Evolutionary conservation across 2,888 invertebrate species (phyloP).

Genomic region (Helicoverpa assulta): DNA sequence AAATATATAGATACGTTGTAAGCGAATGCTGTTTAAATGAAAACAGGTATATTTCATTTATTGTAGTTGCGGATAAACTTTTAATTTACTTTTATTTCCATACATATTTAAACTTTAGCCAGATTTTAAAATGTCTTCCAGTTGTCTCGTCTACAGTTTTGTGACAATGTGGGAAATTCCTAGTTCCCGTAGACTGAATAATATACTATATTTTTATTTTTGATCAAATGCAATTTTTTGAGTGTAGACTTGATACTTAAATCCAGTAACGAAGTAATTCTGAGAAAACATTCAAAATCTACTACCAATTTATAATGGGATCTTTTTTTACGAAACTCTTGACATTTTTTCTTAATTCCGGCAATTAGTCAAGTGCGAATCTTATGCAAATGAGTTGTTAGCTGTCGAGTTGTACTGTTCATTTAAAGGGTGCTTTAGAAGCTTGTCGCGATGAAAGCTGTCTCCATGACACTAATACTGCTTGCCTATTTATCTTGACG

Average conservation of each 20-base stretch:
- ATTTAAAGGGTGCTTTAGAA: constrained; percentile 67
- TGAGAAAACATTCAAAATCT: neutral
- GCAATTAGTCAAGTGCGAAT: constrained; percentile 78
- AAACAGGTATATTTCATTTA: too few relatives aligned
- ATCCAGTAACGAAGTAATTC: constrained; percentile 1
- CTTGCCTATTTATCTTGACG: constrained; percentile 14
- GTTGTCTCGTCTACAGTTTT: too few relatives aligned
- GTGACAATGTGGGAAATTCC: too few relatives aligned
- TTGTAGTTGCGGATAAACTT: too few relatives aligned
- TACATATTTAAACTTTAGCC: too few relatives aligned
- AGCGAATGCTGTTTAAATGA: neutral
- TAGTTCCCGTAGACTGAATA: too few relatives aligned
- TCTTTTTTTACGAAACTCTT: constrained; percentile 32
- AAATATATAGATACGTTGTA: neutral
- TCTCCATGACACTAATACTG: constrained; percentile 27
- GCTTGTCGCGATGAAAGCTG: constrained; percentile 16
- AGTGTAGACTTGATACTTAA: too few relatives aligned
- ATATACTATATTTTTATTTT: too few relatives aligned
- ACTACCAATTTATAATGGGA: constrained; percentile 22
- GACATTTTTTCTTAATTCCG: constrained; percentile 66
- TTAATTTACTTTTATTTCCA: too few relatives aligned
- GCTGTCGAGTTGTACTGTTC: constrained; percentile 75
- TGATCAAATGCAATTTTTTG: too few relatives aligned
- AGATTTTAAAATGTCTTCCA: too few relatives aligned
- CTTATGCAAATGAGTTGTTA: constrained; percentile 81